Base-by-base conservation (phyloP, 2,888 invertebrate genomes). In the Trichogramma dendrolimi region DNA sequence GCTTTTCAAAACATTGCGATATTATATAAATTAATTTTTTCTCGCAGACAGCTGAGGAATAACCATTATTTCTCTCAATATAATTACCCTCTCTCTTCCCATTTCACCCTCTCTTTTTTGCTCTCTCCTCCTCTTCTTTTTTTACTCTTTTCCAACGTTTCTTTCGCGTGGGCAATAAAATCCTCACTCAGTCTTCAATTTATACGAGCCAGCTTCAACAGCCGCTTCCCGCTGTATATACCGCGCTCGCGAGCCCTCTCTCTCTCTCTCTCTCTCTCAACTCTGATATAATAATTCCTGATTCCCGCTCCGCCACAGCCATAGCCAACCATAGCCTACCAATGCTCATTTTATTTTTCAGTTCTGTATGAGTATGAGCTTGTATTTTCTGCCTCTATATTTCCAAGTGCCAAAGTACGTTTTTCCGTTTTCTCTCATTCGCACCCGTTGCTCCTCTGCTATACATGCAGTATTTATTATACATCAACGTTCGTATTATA, bases 301-400 rank as follows among this genome's bases (percentile, higher is more conserved):
- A 75, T 75, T 73, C 73, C 27, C 27, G 27, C 27, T 27, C 27
- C 71, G 65, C 64, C n/a, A n/a, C 44, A 39, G 50, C 53, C 43
- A 5, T 7, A 5, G n/a, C 14, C 47, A 11, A 10, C 14, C 47
- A 4, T 10, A 51, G 46, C 39, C 50, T 8, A 55, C 67, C 72
- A 77, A 77, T 79, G 79, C 77, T 78, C 78, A 78, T 78, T 79
- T 79, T 77, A 76, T 76, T 76, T 76, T 77, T 78, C 75, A 75
- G 73, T 73, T 69, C 48, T 55, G 1, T 27, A 27, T 27, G 27
- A 27, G 27, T 27, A 27, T 27, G 27, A 27, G 27, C 27, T 2
- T 27, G 27, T 27, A 50, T 39, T 55, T 55, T 52, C 40, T 46
- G 42, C 59, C 62, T 63, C 61, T 61, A 59, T 27, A 27, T 66